A percentile compares a stretch with the other conserved stretches of the same genome.
phyloP scores from a whole-genome alignment of 2,797 vertebrate genomes.

The Gephyroberyx darwinii region DNA sequence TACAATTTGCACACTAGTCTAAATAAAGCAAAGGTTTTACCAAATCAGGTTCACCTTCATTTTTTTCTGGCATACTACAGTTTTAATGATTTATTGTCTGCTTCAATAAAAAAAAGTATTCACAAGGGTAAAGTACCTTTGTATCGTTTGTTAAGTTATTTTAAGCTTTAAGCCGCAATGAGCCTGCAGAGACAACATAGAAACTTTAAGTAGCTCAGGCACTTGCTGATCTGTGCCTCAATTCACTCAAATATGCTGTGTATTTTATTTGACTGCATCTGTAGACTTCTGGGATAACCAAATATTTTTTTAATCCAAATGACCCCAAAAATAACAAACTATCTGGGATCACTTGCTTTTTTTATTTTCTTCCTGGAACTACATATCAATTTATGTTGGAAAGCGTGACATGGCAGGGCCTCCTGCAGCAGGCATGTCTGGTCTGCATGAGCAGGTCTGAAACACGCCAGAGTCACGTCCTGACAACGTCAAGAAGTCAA shows the following conservation, averaged over 20 bases:
- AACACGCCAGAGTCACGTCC: constrained; percentile 31
- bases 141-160: too few relatives aligned
- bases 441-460: constrained; percentile 34
- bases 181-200: background rate
- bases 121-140: background rate
- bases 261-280: constrained; percentile 7
- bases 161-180: background rate
- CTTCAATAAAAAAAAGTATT: background rate
- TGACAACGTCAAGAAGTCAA: constrained; percentile 53
- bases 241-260: background rate
- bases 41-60: background rate
- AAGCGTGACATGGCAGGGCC: constrained; percentile 23
- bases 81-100: background rate
- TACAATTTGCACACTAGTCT: too few relatives aligned
- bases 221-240: constrained; percentile 3
- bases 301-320: constrained; percentile 6
- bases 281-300: constrained; percentile 2
- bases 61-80: background rate
- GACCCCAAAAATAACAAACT: constrained; percentile 11
- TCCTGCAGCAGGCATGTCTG: constrained; percentile 27
- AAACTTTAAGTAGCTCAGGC: background rate
- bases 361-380: constrained; percentile 24
- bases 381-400: constrained; percentile 9
- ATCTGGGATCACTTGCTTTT: background rate
- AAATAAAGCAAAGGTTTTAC: background rate